Conservation (phyloP, 2,797 vertebrate genomes). For the Varecia variegata region DNA sequence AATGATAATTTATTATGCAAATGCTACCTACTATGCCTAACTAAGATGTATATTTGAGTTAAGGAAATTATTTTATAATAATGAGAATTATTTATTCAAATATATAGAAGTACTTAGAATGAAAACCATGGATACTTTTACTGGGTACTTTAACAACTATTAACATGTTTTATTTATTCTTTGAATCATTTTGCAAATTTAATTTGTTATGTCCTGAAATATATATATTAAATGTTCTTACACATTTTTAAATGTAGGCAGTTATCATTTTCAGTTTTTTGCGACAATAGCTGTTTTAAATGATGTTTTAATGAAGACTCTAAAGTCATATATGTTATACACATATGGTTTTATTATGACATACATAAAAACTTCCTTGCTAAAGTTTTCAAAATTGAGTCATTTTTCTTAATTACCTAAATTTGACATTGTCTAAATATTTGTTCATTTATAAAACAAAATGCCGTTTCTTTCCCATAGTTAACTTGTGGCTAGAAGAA, state of each 20-base stretch:
- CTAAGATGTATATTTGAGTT: neutral
- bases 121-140: neutral
- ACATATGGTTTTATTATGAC: neutral
- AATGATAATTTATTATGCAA: neutral
- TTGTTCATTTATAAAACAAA: neutral
- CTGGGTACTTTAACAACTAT: neutral
- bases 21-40: neutral
- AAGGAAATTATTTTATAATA: neutral
- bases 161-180: neutral
- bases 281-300: neutral
- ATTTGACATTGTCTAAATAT: neutral
- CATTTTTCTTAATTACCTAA: neutral
- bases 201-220: neutral
- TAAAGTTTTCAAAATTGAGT: neutral
- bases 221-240: neutral
- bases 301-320: neutral
- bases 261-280: neutral
- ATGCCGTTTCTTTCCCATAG: neutral
- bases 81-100: neutral
- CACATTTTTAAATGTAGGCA: neutral
- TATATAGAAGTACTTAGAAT: neutral
- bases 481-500: neutral
- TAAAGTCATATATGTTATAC: neutral
- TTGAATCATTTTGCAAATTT: conserved; percentile 2
- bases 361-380: neutral